Percentiles rank a stretch among this genome's conserved stretches.
phyloP scores from a whole-genome alignment of 2,797 vertebrate genomes.

The Tokudaia muenninki region DNA sequence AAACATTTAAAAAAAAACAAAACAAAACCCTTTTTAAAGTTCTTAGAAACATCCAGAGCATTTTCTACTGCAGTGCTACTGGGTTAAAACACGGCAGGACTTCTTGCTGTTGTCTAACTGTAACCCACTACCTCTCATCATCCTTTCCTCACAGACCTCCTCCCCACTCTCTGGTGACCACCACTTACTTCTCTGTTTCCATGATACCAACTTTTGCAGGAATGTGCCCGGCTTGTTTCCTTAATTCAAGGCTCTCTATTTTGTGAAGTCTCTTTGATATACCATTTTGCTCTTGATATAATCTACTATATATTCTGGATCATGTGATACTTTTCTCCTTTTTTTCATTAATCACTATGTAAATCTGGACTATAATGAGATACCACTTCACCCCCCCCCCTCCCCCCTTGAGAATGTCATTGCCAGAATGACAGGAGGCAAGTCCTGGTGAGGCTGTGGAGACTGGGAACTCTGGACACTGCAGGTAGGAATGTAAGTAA shows the following conservation, averaged over 20 bases:
- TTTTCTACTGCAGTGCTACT: neutral
- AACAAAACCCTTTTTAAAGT: neutral
- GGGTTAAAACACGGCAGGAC: fast-evolving
- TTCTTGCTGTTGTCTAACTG: neutral
- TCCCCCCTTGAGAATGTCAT: neutral
- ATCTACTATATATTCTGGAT: neutral
- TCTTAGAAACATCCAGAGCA: neutral
- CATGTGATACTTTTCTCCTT: neutral
- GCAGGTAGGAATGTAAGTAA: neutral
- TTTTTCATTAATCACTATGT: neutral
- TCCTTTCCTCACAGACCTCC: neutral
- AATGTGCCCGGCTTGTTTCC: neutral
- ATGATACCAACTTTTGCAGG: neutral
- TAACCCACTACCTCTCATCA: fast-evolving
- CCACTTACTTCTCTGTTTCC: neutral
- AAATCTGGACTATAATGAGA: neutral
- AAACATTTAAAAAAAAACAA: neutral
- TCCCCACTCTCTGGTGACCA: neutral
- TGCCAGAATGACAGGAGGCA: neutral
- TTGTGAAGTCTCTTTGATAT: neutral
- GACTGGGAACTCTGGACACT: too few relatives aligned
- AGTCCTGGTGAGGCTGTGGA: neutral
- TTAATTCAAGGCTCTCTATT: neutral
- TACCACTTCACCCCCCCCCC: neutral
- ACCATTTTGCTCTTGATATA: neutral